Base-by-base conservation (phyloP, 1,140 invertebrate species). In the Trichomalopsis sarcophagae region DNA sequence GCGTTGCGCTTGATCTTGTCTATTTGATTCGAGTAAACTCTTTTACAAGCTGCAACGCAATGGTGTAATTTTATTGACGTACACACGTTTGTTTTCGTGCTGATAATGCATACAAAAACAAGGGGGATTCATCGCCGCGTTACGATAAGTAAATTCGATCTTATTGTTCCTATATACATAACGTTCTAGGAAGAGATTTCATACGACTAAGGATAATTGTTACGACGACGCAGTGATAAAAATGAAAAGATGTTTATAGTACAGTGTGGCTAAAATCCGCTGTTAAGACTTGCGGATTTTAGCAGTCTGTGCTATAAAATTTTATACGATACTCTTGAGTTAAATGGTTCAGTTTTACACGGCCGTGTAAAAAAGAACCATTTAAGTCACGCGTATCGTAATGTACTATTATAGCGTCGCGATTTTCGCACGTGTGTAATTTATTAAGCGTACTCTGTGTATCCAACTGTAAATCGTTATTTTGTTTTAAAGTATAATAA, bases 401-500 rank as follows among this genome's bases (percentile, higher is more conserved):
- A n/a, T n/a, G n/a, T n/a, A n/a, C n/a, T n/a, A n/a, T n/a, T n/a
- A n/a, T 44, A 44, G 17, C 55, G 55, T n/a, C 17, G 17, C 21
- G 17, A n/a, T 62, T 21, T 62, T 2, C 17, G 17, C 10, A 40
- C 7, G 21, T 62, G 17, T 50, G 11, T 62, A 62, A 62, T 62
- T 62, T 21, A 62, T 62, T n/a, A 62, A 62, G 14, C 4, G 55
- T 62, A 62, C 36, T 44, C 33, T 62, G 62, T 84, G 80, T 69
- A 75, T 30, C 40, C 36, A 11, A 3, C 40, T 80, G 69, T 85
- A 73, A 77, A 62, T 74, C 27, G 75, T 76, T 84, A 27, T 87
- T 76, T 84, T 81, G 33, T 84, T 86, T 78, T 77, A 71, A 83
- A 84, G 10, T 10, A 10, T 10, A 44, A 81, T 55, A 73, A 68